Base-by-base conservation (phyloP, 2,113 vertebrate genomes). In the Charadrius vociferus region DNA sequence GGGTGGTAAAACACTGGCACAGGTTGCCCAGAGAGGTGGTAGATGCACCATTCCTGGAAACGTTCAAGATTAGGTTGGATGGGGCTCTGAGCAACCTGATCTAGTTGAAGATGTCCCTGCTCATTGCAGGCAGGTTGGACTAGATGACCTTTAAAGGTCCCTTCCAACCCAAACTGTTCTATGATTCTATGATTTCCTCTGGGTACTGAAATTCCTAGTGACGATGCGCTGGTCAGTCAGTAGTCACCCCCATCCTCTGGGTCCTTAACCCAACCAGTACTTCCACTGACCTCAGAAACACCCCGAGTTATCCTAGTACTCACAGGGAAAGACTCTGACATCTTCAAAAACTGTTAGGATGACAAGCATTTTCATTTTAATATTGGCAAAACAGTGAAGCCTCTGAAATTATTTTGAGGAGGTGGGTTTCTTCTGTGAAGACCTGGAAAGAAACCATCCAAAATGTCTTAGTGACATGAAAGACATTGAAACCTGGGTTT, bases 211-310 rank as follows among this genome's bases (percentile, higher is more conserved):
- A 81, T 73, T 79, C 27, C 36, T 49, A 50, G 32, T 30, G 62
- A 55, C 1, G 3, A 24, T 62, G 8, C 0, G 2, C 34, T 79
- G 6, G 4, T 72, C 32, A 50, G 37, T 53, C 36, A 8, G 5
- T 43, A 82, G 24, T 88, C 21, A 39, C 9, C 29, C 39, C 17
- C 45, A 16, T 68, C 5, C 36, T 30, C 36, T 49, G 47, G 22
- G 56, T 81, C 11, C 59, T 85, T 80, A 73, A 19, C 9, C 3
- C 24, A 58, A 4, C 4, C 32, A 55, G 7, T 14, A 55, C 29
- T 52, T n/a, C 12, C 70, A 70, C 30, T 47, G 29, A 34, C 13
- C 7, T 66, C 43, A 52, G 4, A 10, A 81, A 71, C 5, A 67
- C 5, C 8, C 6, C 19, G 5, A 26, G 27, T 30, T 61, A 68